These are phyloP conservation scores for Lepeophtheirus nordmannii DNA, from an alignment of 2,888 invertebrate genomes.

Conservation along the genomic window DNA sequence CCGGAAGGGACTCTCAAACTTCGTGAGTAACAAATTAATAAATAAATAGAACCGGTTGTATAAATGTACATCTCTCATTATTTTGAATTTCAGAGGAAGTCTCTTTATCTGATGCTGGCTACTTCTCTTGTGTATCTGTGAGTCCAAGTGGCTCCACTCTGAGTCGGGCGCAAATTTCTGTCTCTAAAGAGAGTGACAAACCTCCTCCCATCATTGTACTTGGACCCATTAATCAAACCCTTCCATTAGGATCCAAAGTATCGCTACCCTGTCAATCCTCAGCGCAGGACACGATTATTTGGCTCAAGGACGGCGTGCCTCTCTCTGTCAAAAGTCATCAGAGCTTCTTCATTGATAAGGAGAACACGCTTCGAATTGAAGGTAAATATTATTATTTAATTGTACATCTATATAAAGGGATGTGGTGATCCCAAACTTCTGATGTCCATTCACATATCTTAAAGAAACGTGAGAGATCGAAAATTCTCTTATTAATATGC, in stretches of 20 bases:
- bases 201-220: constrained; percentile 22
- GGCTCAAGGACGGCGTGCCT: constrained; percentile 22
- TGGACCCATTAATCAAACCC: constrained; percentile 22
- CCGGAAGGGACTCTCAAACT: constrained; percentile 21
- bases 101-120: neutral
- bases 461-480: too few species aligned
- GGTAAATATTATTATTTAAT: constrained; percentile 2
- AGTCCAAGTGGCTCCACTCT: constrained; percentile 14
- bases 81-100: neutral
- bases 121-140: constrained; percentile 11
- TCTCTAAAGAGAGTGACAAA: constrained; percentile 1
- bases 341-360: neutral
- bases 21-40: constrained; percentile 4
- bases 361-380: constrained; percentile 17
- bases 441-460: too few species aligned
- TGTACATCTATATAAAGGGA: too few species aligned
- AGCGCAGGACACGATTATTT: neutral
- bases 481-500: too few species aligned
- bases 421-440: too few species aligned
- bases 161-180: constrained; percentile 1
- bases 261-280: constrained; percentile 17
- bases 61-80: neutral
- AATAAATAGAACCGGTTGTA: neutral
- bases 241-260: neutral
- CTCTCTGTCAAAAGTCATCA: constrained; percentile 6